Evolutionary conservation across 1,140 invertebrate species (phyloP).

Genomic region (Conus betulinus): DNA sequence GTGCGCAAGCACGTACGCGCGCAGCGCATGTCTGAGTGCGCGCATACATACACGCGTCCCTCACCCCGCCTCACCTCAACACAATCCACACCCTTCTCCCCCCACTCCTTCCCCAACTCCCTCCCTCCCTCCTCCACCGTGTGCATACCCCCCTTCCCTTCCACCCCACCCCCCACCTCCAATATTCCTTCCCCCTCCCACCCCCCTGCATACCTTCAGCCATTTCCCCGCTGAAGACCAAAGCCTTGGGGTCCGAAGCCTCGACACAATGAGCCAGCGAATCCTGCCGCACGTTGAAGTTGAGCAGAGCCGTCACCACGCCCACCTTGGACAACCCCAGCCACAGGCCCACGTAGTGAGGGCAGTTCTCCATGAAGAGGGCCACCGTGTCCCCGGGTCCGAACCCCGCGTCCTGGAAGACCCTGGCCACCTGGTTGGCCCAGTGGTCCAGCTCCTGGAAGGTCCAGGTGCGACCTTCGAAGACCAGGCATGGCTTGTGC

Average conservation of each 20-base stretch:
- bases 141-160: too few species aligned
- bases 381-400: constrained; percentile 86
- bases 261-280: constrained; percentile 88
- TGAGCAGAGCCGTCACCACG: constrained; percentile 89
- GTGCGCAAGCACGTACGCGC: too few species aligned
- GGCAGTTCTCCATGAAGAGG: constrained; percentile 88
- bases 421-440: constrained; percentile 87
- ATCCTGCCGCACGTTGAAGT: constrained; percentile 87
- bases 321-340: constrained; percentile 91
- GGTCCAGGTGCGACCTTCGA: constrained; percentile 87
- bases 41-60: too few species aligned
- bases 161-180: too few species aligned
- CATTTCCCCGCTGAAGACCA: constrained; percentile 83
- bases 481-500: constrained; percentile 87
- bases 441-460: constrained; percentile 85
- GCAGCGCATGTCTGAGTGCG: too few species aligned
- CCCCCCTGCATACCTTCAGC: constrained; percentile 53
- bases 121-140: too few species aligned
- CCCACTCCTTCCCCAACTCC: too few species aligned
- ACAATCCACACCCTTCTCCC: too few species aligned
- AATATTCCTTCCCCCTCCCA: too few species aligned
- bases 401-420: constrained; percentile 68
- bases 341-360: constrained; percentile 91
- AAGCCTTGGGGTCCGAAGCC: constrained; percentile 85
- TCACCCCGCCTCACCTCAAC: too few species aligned